These are phyloP conservation scores for Notodonta dromedarius DNA, from an alignment of 2,888 invertebrate species.

Conservation along the genomic window DNA sequence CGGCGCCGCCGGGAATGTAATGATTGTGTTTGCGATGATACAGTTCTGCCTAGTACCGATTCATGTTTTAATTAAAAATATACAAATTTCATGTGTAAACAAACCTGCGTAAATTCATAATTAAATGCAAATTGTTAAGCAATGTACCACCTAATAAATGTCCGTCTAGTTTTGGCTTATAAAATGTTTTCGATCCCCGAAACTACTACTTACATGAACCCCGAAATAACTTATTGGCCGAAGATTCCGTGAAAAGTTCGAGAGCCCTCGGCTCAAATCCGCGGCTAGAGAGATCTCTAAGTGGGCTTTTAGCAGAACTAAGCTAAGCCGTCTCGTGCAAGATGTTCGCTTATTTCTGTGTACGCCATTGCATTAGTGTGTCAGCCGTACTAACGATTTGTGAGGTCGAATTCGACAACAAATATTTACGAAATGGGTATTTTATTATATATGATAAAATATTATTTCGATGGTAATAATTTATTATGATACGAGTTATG, in stretches of 20 bases:
- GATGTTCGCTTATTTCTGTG: conserved; percentile 76
- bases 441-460: background rate
- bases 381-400: conserved; percentile 32
- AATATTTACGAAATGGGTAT: background rate
- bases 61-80: conserved; percentile 52
- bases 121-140: conserved; percentile 5
- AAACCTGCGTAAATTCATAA: background rate
- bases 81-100: conserved; percentile 10
- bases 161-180: conserved; percentile 24
- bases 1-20: conserved; percentile 41
- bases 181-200: conserved; percentile 44
- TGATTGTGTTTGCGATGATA: conserved; percentile 52
- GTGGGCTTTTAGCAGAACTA: conserved; percentile 82
- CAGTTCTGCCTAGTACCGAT: conserved; percentile 32
- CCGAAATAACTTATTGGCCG: conserved; percentile 72
- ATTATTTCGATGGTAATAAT: background rate
- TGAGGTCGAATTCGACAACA: conserved; percentile 13
- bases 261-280: conserved; percentile 77
- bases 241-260: conserved; percentile 69
- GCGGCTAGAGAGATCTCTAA: conserved; percentile 77
- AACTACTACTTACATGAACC: conserved; percentile 47
- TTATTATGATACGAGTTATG: conserved; percentile 8
- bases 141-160: conserved; percentile 10
- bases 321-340: conserved; percentile 80
- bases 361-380: conserved; percentile 65